These are phyloP conservation scores for Achatina immaculata DNA, from an alignment of 1,140 invertebrate species.

Conservation along the genomic window DNA sequence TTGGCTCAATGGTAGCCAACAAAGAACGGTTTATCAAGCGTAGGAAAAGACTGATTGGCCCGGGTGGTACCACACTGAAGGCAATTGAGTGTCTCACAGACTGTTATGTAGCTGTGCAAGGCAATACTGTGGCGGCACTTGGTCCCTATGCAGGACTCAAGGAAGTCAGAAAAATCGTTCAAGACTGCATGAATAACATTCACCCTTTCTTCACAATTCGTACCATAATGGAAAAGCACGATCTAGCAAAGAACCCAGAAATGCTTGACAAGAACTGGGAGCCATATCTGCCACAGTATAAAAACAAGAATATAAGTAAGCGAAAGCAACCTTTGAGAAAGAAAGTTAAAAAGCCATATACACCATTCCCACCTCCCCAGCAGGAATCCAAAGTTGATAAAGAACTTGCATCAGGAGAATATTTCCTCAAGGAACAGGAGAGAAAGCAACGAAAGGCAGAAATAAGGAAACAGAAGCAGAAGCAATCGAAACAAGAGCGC, in stretches of 20 bases:
- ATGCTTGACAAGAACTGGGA: conserved; percentile 97
- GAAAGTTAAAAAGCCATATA: conserved; percentile 87
- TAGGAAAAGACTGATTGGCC: conserved; percentile 93
- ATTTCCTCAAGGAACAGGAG: conserved; percentile 91
- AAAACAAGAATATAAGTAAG: conserved; percentile 90
- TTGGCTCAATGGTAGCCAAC: conserved; percentile 89
- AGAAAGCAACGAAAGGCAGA: conserved; percentile 73
- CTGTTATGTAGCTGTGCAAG: conserved; percentile 97
- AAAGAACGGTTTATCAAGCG: conserved; percentile 97
- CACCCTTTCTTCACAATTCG: conserved; percentile 50
- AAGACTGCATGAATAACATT: conserved; percentile 98
- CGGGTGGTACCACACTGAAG: conserved; percentile 96
- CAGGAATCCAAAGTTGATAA: conserved; percentile 94
- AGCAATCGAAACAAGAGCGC: conserved; percentile 31
- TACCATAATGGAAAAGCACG: conserved; percentile 96
- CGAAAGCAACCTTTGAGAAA: conserved; percentile 81
- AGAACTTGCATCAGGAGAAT: conserved; percentile 94
- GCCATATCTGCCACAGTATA: conserved; percentile 95
- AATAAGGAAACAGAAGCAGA: conserved; percentile 50
- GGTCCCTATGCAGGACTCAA: conserved; percentile 95
- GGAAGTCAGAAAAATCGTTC: conserved; percentile 87
- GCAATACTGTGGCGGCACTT: conserved; percentile 95
- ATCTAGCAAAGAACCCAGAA: conserved; percentile 87
- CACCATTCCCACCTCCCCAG: conserved; percentile 96
- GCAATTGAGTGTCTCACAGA: conserved; percentile 98